Percentiles rank a stretch among this genome's conserved stretches.
Conservation (phyloP, 2,113 vertebrate genomes). For the Coryphaenoides rupestris region DNA sequence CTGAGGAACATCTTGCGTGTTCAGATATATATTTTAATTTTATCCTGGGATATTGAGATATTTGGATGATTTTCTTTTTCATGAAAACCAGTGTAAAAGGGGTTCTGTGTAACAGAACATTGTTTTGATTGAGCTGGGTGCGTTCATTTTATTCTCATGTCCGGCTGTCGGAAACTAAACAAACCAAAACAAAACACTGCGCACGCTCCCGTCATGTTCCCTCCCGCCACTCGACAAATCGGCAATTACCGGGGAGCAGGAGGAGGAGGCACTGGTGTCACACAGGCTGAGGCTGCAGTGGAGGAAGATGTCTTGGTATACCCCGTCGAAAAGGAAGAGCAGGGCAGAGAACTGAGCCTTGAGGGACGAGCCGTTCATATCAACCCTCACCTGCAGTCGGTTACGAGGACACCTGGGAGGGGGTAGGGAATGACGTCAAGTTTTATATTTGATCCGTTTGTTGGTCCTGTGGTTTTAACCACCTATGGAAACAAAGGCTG, state of each 20-base stretch:
- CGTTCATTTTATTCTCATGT: too few species aligned
- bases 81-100: too few species aligned
- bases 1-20: too few species aligned
- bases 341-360: conserved; percentile 47
- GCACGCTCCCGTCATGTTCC: too few species aligned
- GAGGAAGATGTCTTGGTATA: conserved; percentile 34
- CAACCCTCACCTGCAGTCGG: conserved; percentile 35
- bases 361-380: conserved; percentile 45
- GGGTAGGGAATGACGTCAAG: background rate
- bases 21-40: too few species aligned
- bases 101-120: too few species aligned
- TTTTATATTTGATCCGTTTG: background rate
- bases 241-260: conserved; percentile 34
- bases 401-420: conserved; percentile 52
- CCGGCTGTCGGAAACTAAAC: too few species aligned
- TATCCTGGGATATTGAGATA: too few species aligned
- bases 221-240: too few species aligned
- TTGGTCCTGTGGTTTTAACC: background rate
- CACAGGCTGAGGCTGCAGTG: conserved; percentile 54
- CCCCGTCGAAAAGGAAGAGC: conserved; percentile 27
- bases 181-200: too few species aligned
- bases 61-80: too few species aligned
- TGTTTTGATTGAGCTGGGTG: too few species aligned
- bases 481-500: background rate
- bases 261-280: background rate